These are phyloP conservation scores for Chymomyza fuscimana DNA, from an alignment of 2,888 invertebrate genomes.

Conservation along the genomic window DNA sequence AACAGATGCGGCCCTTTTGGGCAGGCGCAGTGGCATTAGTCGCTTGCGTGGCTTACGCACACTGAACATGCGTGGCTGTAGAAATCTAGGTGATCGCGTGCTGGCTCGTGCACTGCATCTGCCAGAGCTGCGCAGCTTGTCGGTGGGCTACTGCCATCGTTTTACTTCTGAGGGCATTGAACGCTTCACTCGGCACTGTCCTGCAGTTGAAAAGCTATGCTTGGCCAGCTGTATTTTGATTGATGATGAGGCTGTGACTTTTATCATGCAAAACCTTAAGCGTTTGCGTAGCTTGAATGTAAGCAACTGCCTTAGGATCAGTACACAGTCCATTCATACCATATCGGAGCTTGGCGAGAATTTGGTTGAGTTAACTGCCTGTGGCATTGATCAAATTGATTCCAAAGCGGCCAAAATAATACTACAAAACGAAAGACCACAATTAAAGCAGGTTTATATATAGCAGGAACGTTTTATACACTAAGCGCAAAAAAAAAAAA, in stretches of 20 bases:
- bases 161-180: conserved; percentile 59
- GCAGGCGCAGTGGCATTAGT: conserved; percentile 54
- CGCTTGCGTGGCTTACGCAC: conserved; percentile 53
- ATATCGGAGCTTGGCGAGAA: conserved; percentile 50
- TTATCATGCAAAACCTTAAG: conserved; percentile 49
- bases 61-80: conserved; percentile 66
- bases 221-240: conserved; percentile 61
- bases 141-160: conserved; percentile 62
- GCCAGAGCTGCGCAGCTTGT: conserved; percentile 53
- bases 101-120: conserved; percentile 50
- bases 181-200: conserved; percentile 59
- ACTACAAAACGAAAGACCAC: conserved; percentile 47
- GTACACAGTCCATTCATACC: conserved; percentile 48
- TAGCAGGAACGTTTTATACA: conserved; percentile 68
- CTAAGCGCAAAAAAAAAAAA: conserved; percentile 9
- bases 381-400: conserved; percentile 59
- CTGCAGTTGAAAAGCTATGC: conserved; percentile 60
- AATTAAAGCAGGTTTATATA: conserved; percentile 53
- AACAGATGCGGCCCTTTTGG: conserved; percentile 59
- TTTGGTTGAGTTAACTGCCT: conserved; percentile 58
- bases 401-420: conserved; percentile 46
- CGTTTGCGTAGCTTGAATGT: conserved; percentile 62
- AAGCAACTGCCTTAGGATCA: conserved; percentile 63
- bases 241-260: conserved; percentile 54
- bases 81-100: conserved; percentile 54